These are phyloP conservation scores for Sinocyclocheilus anshuiensis DNA, from an alignment of 2,113 vertebrate genomes.

Conservation along the genomic window DNA sequence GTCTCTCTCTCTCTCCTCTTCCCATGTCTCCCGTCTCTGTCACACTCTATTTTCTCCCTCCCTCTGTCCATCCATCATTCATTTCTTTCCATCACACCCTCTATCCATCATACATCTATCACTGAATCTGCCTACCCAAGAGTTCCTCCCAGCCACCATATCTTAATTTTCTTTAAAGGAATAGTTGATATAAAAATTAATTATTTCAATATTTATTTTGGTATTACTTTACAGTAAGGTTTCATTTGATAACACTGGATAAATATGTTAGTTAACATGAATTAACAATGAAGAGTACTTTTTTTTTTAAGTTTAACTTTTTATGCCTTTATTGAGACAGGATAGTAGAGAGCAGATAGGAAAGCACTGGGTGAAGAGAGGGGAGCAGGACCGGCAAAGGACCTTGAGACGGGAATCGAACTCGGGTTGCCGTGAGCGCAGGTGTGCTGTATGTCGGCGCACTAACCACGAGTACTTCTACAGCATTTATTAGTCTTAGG, in stretches of 20 bases:
- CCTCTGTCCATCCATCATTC: conserved; percentile 33
- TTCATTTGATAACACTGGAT: background rate
- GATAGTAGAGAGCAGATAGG: too few relatives aligned
- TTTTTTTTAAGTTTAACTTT: too few relatives aligned
- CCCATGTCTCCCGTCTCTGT: conserved; percentile 6
- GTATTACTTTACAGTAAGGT: background rate
- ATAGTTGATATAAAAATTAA: conserved; percentile 37
- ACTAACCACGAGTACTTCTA: background rate
- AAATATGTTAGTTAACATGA: background rate
- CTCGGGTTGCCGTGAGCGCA: too few relatives aligned
- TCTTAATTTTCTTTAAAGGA: conserved; percentile 65
- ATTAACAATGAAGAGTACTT: background rate
- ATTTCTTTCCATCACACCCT: conserved; percentile 7
- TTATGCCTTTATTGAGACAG: too few relatives aligned
- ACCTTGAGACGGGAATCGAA: too few relatives aligned
- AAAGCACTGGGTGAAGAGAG: too few relatives aligned
- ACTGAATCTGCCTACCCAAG: background rate
- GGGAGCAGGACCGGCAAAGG: too few relatives aligned
- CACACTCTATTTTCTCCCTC: conserved; percentile 7
- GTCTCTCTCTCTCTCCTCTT: conserved; percentile 2
- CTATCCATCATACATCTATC: conserved; percentile 36
- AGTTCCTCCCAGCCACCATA: conserved; percentile 23
- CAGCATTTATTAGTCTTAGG: background rate
- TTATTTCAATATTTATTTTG: background rate
- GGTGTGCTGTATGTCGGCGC: too few relatives aligned